These are phyloP conservation scores for Nycticebus coucang DNA, from an alignment of 2,113 vertebrate species.

Conservation along the genomic window DNA sequence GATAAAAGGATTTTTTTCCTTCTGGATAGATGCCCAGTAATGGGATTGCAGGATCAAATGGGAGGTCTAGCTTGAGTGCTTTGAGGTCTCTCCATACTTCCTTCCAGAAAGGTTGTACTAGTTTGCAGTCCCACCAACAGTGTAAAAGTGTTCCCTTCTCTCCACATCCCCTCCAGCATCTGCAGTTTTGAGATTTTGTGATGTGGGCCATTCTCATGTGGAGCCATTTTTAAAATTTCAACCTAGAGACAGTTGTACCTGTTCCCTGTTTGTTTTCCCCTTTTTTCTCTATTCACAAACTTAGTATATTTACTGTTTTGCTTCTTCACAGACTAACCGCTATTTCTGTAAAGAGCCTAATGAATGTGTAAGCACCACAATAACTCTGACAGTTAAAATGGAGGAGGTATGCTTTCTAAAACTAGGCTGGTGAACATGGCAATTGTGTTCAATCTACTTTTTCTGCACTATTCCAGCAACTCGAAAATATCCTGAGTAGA, in stretches of 20 bases:
- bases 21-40: too few species aligned
- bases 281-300: neutral
- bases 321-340: neutral
- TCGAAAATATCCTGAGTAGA: neutral
- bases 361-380: neutral
- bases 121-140: too few species aligned
- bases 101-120: too few species aligned
- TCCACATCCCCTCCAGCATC: too few species aligned
- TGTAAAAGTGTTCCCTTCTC: too few species aligned
- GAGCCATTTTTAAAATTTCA: slow-evolving; percentile 52
- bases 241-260: slow-evolving; percentile 54
- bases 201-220: too few species aligned
- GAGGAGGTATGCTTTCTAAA: neutral
- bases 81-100: too few species aligned
- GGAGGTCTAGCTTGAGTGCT: too few species aligned
- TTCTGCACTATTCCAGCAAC: neutral
- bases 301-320: slow-evolving; percentile 51
- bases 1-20: too few species aligned
- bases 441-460: slow-evolving; percentile 19
- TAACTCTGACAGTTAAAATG: neutral
- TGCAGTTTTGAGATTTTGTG: too few species aligned
- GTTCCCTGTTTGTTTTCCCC: neutral
- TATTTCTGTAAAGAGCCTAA: slow-evolving; percentile 25
- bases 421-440: neutral
- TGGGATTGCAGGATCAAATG: too few species aligned